Conservation (phyloP, 2,113 vertebrate species). For the Oryzias melastigma region DNA sequence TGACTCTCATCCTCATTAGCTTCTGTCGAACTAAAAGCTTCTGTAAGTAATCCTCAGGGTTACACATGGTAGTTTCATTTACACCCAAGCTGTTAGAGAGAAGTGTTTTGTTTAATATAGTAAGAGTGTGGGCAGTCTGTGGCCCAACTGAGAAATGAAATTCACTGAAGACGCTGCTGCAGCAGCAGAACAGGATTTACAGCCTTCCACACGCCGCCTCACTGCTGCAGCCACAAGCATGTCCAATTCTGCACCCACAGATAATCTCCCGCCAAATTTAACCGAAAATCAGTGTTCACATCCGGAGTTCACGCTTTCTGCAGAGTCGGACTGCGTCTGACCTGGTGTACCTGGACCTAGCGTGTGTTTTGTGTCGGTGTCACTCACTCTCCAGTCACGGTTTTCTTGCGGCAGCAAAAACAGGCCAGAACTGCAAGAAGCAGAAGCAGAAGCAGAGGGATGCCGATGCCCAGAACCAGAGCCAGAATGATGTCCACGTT, state of each 20-base stretch:
- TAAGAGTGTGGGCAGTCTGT: constrained; percentile 58
- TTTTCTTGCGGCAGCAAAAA: constrained; percentile 74
- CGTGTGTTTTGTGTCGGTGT: not conserved
- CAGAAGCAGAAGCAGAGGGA: constrained; percentile 78
- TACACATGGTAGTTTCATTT: constrained; percentile 49
- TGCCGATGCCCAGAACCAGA: constrained; percentile 80
- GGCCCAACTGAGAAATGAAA: constrained; percentile 47
- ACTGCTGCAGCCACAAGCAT: constrained; percentile 24
- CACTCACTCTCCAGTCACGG: constrained; percentile 75
- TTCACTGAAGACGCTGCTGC: constrained; percentile 34
- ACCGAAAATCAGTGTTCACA: no score
- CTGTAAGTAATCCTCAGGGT: constrained; percentile 10
- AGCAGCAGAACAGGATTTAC: constrained; percentile 40
- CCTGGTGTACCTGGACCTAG: no score
- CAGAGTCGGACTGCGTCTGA: no score
- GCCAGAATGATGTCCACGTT: constrained; percentile 65
- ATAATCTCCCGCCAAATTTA: no score
- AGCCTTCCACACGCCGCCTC: constrained; percentile 25
- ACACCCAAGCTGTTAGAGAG: constrained; percentile 52
- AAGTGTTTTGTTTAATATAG: constrained; percentile 66
- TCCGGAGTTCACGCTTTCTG: no score
- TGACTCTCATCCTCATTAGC: constrained; percentile 2
- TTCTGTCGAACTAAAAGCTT: constrained; percentile 16
- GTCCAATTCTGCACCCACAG: no score
- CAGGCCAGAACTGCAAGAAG: constrained; percentile 71